A percentile compares a stretch with the other conserved stretches of the same genome.
Evolutionary conservation across 2,797 vertebrate species (phyloP).

Genomic region (Gymnoscopelus braueri): DNA sequence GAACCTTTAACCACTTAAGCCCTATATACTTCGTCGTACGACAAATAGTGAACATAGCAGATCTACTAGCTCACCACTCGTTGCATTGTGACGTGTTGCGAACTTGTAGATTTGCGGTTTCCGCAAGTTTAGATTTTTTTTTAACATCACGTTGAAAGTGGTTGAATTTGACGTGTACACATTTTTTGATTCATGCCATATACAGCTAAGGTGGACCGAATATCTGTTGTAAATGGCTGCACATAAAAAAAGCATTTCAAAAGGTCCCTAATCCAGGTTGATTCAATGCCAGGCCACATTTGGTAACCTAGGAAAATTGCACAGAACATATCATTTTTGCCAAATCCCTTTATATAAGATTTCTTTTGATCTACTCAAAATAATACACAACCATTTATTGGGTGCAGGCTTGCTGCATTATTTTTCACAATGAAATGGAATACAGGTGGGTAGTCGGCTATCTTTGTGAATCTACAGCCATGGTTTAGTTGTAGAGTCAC

Average conservation of each 20-base stretch:
- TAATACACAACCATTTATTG: constrained; percentile 65
- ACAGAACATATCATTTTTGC: constrained; percentile 44
- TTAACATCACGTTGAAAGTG: too few relatives aligned
- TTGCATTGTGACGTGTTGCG: too few relatives aligned
- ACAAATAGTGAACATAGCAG: too few relatives aligned
- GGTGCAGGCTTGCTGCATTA: constrained; percentile 61
- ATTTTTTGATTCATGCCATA: too few relatives aligned
- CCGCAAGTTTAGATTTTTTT: too few relatives aligned
- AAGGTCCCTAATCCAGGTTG: constrained; percentile 48
- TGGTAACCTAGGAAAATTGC: constrained; percentile 40
- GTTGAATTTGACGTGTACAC: neutral
- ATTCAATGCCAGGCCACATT: constrained; percentile 39
- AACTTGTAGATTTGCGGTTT: too few relatives aligned
- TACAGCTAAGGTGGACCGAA: too few relatives aligned
- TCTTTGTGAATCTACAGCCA: neutral
- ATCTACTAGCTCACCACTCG: too few relatives aligned
- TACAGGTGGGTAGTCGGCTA: constrained; percentile 22
- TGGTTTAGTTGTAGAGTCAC: too few relatives aligned
- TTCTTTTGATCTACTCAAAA: constrained; percentile 65
- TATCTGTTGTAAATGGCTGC: neutral
- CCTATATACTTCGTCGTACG: too few relatives aligned
- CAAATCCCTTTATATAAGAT: constrained; percentile 64
- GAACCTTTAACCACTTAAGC: neutral
- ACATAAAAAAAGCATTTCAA: constrained; percentile 16
- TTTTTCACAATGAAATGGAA: constrained; percentile 66